phyloP scores from a whole-genome alignment of 2,797 vertebrate genomes.

The Esox lucius region DNA sequence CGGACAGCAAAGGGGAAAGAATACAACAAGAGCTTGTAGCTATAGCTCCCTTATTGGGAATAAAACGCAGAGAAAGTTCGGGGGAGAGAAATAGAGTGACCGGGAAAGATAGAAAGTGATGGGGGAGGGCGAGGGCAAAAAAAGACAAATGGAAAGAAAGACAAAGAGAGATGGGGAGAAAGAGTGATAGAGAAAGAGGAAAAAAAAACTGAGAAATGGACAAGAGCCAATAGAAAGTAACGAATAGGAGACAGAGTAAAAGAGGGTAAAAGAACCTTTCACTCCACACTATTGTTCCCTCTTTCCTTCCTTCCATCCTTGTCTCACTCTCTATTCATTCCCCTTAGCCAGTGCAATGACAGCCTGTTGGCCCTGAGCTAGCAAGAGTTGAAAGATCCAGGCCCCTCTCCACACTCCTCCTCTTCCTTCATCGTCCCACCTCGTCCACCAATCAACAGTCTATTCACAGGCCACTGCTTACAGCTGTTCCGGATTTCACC shows the following conservation, averaged over 20 bases:
- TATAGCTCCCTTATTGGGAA: neutral
- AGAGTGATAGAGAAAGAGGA: conserved; percentile 19
- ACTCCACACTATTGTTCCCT: conserved; percentile 4
- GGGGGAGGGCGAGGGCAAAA: neutral
- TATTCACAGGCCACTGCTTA: conserved; percentile 30
- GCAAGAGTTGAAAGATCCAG: neutral
- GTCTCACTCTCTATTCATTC: conserved; percentile 16
- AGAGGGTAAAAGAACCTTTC: neutral
- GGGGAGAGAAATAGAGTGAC: neutral
- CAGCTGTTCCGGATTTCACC: conserved; percentile 45
- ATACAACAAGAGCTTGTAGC: neutral
- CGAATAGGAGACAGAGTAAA: conserved; percentile 6
- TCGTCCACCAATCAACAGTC: conserved; percentile 27
- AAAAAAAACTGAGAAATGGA: conserved; percentile 26
- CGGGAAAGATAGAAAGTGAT: neutral
- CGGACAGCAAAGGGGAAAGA: conserved; percentile 21
- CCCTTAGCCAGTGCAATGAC: no score
- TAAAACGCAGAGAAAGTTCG: neutral
- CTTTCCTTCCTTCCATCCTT: conserved; percentile 15
- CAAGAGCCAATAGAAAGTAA: conserved; percentile 21
- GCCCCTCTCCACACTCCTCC: neutral
- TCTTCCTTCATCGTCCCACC: conserved; percentile 19
- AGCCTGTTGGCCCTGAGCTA: no score
- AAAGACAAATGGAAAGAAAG: neutral
- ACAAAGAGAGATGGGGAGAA: neutral